Evolutionary conservation across 2,888 invertebrate genomes (phyloP).

Genomic region (Morpho deidamia): DNA sequence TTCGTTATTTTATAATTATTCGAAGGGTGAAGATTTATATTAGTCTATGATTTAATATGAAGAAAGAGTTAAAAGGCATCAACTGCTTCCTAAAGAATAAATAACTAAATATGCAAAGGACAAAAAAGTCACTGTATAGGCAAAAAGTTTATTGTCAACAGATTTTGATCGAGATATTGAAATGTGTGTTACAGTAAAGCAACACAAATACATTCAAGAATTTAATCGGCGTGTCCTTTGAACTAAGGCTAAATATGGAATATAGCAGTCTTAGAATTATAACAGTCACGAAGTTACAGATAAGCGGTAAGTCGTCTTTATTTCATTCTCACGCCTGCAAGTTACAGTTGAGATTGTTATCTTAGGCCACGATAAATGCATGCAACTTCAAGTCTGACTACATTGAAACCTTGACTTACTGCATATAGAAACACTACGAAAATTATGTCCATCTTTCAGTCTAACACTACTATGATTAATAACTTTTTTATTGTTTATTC

Average conservation of each 20-base stretch:
- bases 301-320: constrained; percentile 39
- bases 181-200: too few species aligned
- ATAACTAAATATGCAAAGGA: too few species aligned
- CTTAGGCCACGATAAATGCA: constrained; percentile 56
- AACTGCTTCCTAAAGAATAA: too few species aligned
- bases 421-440: constrained; percentile 14
- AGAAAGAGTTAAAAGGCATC: too few species aligned
- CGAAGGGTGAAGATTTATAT: too few species aligned
- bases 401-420: constrained; percentile 20
- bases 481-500: too few species aligned
- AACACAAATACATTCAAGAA: background rate
- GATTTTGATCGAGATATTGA: too few species aligned
- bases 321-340: constrained; percentile 67
- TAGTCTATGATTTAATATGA: too few species aligned
- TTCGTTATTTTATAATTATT: too few species aligned
- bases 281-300: constrained; percentile 51
- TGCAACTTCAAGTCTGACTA: constrained; percentile 32
- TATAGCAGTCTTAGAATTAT: constrained; percentile 19
- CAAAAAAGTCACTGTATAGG: too few species aligned
- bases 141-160: too few species aligned
- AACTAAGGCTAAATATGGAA: constrained; percentile 17
- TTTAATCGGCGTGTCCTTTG: constrained; percentile 7
- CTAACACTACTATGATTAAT: too few species aligned
- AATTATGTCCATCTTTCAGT: background rate
- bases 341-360: constrained; percentile 56